A percentile compares a stretch with the other conserved stretches of the same genome.
Conservation (phyloP, 2,888 invertebrate genomes). For the Sarcophaga subvicina region DNA sequence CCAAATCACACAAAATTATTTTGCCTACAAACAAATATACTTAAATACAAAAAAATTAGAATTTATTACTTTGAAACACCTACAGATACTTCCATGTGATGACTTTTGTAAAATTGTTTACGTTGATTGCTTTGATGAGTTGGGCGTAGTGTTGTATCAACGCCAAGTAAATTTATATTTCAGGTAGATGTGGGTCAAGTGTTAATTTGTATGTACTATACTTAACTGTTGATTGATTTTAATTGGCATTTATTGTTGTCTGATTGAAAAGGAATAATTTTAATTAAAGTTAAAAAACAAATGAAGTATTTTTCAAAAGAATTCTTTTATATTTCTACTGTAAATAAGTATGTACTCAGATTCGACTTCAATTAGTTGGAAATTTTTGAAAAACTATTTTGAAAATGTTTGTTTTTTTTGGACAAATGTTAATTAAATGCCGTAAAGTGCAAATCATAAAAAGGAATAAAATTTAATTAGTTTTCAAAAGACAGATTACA, state of each 20-base stretch:
- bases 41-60: slow-evolving; percentile 52
- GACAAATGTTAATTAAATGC: too few species aligned
- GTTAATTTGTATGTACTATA: neutral
- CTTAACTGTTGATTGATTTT: neutral
- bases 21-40: slow-evolving; percentile 17
- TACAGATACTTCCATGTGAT: slow-evolving; percentile 31
- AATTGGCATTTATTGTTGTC: neutral
- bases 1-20: neutral
- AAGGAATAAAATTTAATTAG: too few species aligned
- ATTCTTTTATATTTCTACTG: too few species aligned
- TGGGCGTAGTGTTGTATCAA: slow-evolving; percentile 7
- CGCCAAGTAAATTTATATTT: slow-evolving; percentile 18
- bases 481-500: too few species aligned
- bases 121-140: slow-evolving; percentile 10
- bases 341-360: too few species aligned
- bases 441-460: too few species aligned
- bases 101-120: slow-evolving; percentile 10
- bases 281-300: neutral
- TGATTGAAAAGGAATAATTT: neutral
- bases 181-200: slow-evolving; percentile 8
- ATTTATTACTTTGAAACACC: slow-evolving; percentile 46
- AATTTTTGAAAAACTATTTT: too few species aligned
- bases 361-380: too few species aligned
- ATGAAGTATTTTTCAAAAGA: too few species aligned
- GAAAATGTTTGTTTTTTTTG: too few species aligned